Percentiles rank a stretch among this genome's conserved stretches.
These are phyloP conservation scores for Mormyrus hasselquistii DNA, from an alignment of 2,797 vertebrate species.

Conservation along the genomic window DNA sequence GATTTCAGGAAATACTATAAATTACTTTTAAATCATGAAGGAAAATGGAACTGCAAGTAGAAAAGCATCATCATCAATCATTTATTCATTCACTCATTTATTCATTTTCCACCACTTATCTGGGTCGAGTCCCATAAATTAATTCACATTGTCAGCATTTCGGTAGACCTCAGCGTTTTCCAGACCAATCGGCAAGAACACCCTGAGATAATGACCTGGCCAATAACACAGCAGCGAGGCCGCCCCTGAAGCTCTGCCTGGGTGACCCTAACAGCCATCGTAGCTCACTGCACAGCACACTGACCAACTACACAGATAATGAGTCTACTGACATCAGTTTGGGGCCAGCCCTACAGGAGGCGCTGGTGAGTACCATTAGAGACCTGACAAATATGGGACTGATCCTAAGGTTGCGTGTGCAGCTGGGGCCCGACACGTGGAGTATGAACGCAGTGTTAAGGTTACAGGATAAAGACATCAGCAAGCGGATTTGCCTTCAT, in stretches of 20 bases:
- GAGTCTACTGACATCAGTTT: not conserved
- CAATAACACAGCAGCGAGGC: not conserved
- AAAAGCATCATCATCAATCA: not conserved
- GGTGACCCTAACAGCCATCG: not conserved
- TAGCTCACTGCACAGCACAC: not conserved
- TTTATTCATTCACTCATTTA: not conserved
- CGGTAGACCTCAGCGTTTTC: not conserved
- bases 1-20: not conserved
- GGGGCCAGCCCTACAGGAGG: not conserved
- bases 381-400: not conserved
- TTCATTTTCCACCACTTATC: not conserved
- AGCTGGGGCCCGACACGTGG: not conserved
- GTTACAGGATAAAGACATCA: not conserved
- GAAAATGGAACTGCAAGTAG: not conserved
- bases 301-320: not conserved
- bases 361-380: not conserved
- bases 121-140: not conserved
- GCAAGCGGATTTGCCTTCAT: not conserved
- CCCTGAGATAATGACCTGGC: not conserved
- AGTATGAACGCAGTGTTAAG: not conserved
- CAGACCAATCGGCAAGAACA: not conserved
- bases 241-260: not conserved
- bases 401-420: not conserved
- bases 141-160: not conserved
- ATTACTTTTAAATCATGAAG: not conserved